These are phyloP conservation scores for Cherax quadricarinatus DNA, from an alignment of 1,140 invertebrate genomes.

Conservation along the genomic window DNA sequence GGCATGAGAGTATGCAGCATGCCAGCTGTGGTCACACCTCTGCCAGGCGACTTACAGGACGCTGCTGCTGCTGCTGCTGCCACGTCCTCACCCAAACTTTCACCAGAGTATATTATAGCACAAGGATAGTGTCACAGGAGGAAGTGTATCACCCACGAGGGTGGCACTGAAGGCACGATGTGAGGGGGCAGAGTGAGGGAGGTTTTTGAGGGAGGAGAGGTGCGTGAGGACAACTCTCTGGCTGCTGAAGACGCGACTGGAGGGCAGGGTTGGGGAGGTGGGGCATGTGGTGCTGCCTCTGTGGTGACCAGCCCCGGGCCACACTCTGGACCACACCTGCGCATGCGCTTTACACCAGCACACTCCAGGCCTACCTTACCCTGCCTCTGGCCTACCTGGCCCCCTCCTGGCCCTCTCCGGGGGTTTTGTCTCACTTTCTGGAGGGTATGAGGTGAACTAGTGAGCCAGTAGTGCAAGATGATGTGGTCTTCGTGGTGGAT, in stretches of 20 bases:
- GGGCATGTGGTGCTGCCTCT: conserved; percentile 6
- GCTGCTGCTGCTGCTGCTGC: conserved; percentile 20
- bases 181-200: neutral
- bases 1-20: conserved; percentile 32
- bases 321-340: conserved; percentile 40
- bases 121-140: conserved; percentile 13
- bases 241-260: conserved; percentile 47
- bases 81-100: conserved; percentile 37
- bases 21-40: conserved; percentile 45
- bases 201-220: conserved; percentile 22
- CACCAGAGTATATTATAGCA: conserved; percentile 21
- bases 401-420: neutral
- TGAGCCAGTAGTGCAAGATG: neutral
- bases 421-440: neutral
- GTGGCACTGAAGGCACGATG: neutral
- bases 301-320: conserved; percentile 32
- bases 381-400: conserved; percentile 13
- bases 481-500: neutral
- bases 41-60: conserved; percentile 33
- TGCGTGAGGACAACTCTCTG: conserved; percentile 34
- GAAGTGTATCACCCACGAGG: neutral
- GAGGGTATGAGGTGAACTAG: neutral
- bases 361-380: conserved; percentile 33
- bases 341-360: conserved; percentile 41
- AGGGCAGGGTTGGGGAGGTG: conserved; percentile 30